A percentile compares a stretch with the other conserved stretches of the same genome.
Conservation (phyloP, 2,113 vertebrate genomes). For the Centropus unirufus region DNA sequence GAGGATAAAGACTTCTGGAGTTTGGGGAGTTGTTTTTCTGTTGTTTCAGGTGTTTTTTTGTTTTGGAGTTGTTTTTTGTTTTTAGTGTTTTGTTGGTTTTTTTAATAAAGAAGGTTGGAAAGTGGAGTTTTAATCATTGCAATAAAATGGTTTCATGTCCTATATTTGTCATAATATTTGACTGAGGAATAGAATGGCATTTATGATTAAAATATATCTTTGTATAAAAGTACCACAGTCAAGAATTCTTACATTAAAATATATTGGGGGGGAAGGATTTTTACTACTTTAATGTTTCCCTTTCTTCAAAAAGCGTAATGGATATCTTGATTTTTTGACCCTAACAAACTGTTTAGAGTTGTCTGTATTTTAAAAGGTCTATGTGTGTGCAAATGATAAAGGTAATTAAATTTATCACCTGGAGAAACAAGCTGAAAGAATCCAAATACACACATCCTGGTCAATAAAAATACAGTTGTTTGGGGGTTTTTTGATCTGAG, state of each 20-base stretch:
- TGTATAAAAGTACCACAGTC: slow-evolving; percentile 50
- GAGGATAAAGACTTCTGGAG: neutral
- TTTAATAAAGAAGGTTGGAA: slow-evolving; percentile 6
- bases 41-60: neutral
- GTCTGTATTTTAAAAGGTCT: neutral
- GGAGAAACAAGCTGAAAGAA: neutral
- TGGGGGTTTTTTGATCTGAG: neutral
- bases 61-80: neutral
- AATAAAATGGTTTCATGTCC: slow-evolving; percentile 2
- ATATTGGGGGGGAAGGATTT: neutral
- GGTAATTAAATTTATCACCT: neutral
- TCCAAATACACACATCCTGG: neutral
- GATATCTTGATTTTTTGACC: neutral
- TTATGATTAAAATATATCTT: slow-evolving; percentile 56
- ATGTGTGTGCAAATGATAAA: neutral
- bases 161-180: slow-evolving; percentile 9
- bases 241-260: slow-evolving; percentile 55
- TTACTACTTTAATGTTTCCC: neutral
- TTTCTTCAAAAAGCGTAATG: slow-evolving; percentile 21
- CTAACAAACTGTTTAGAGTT: neutral
- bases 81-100: neutral
- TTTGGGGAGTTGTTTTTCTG: neutral
- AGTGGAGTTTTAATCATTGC: slow-evolving; percentile 25
- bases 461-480: neutral
- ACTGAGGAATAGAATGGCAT: slow-evolving; percentile 30